Base-by-base conservation (phyloP, 1,140 invertebrate species). In the Mactra quadrangularis region DNA sequence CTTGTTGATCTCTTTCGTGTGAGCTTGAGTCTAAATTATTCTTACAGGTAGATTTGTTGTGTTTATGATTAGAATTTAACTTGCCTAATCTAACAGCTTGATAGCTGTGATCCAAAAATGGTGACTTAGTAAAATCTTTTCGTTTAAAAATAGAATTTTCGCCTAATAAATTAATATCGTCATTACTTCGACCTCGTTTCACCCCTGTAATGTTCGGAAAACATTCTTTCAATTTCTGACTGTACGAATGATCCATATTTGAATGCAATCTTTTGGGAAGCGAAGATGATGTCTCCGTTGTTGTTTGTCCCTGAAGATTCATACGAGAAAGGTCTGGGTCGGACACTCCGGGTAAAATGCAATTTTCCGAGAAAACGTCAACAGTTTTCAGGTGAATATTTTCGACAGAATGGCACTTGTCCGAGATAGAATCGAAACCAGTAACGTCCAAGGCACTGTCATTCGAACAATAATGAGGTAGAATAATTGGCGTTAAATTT, bases 371-470 rank as follows among this genome's bases (percentile, higher is more conserved):
- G 27, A 45, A 64, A 17, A 76, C 74, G 35, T 78, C 75, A 53
- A 78, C 62, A 53, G 75, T 78, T 66, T 66, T 78, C 3, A 78
- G 27, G 35, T 78, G 13, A 35, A 78, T 64, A 78, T 78, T 78
- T 35, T 78, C 75, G 35, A 22, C 35, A 33, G 75, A 78, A 41
- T 64, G 60, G 66, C 62, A 78, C 50, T 78, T 64, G 17, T 78
- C 59, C 4, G 75, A 78, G 31, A 78, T 78, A 1, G 59, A 66
- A 33, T 78, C 75, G 66, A 64, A 78, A 11, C 75, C 62, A 35
- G 75, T 78, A 13, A 78, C 59, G 47, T 78, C 75, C 50, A 78
- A 66, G 62, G 75, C 75, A 66, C 75, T 78, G 62, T 78, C 75
- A 33, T 78, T 78, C 35, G 75, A 78, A 25, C 57, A 27, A 27